phyloP scores from a whole-genome alignment of 2,888 invertebrate genomes.

The Anarsia innoxiella region DNA sequence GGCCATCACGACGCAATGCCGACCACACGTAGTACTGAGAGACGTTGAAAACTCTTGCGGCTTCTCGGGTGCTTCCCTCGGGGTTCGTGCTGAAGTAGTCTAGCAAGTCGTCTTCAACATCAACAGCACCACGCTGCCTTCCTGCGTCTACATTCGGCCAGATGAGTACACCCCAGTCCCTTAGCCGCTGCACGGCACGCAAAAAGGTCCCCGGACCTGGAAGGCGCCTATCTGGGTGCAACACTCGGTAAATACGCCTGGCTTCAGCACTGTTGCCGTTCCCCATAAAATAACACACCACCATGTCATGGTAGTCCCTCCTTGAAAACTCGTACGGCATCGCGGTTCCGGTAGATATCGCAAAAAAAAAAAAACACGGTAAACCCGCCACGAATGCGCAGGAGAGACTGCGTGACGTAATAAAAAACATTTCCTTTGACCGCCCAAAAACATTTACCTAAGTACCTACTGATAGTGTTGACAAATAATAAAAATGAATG shows the following conservation, averaged over 20 bases:
- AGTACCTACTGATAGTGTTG: too few relatives aligned
- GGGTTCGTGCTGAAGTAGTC: background rate
- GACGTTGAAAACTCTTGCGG: background rate
- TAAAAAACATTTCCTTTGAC: too few relatives aligned
- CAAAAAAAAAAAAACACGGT: too few relatives aligned
- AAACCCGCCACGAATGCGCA: too few relatives aligned
- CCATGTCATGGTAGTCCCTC: background rate
- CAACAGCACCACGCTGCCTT: background rate
- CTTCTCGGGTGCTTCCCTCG: background rate
- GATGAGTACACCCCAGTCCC: background rate
- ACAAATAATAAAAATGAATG: too few relatives aligned
- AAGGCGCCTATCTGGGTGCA: background rate
- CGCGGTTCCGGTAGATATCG: too few relatives aligned
- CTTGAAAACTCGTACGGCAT: background rate
- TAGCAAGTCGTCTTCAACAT: background rate
- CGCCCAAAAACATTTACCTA: too few relatives aligned
- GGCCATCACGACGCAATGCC: background rate
- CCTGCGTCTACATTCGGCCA: background rate
- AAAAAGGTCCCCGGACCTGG: too few relatives aligned
- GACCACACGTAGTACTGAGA: slow-evolving; percentile 1
- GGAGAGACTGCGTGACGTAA: too few relatives aligned
- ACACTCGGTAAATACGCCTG: background rate
- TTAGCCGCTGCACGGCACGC: too few relatives aligned
- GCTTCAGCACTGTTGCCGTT: background rate
- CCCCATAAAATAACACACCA: too few relatives aligned